phyloP scores from a whole-genome alignment of 1,140 invertebrate genomes.

The Myzus persicae region DNA sequence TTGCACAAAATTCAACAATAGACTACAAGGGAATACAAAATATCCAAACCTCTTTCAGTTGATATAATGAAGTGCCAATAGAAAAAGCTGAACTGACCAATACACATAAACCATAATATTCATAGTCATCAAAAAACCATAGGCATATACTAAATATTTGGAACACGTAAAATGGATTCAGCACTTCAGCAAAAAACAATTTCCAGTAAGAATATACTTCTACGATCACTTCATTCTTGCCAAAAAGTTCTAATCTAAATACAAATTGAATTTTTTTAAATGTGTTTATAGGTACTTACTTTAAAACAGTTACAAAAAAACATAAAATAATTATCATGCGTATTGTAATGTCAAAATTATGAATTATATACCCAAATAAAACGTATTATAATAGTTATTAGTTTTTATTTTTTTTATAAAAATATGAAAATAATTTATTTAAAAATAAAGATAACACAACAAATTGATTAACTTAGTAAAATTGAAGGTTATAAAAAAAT shows the following conservation, averaged over 20 bases:
- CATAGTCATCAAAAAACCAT: slow-evolving; percentile 81
- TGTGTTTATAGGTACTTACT: background rate
- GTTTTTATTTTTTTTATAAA: background rate
- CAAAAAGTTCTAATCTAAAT: slow-evolving; percentile 77
- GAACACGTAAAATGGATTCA: slow-evolving; percentile 94
- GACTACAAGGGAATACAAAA: slow-evolving; percentile 65
- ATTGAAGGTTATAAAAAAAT: background rate
- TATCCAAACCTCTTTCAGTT: slow-evolving; percentile 71
- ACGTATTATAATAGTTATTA: background rate
- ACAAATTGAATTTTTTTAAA: slow-evolving; percentile 64
- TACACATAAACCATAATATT: slow-evolving; percentile 79
- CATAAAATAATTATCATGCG: background rate
- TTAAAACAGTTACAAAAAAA: background rate
- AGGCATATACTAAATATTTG: slow-evolving; percentile 84
- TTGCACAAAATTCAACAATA: background rate
- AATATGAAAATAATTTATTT: too few relatives aligned
- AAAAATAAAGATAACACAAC: background rate
- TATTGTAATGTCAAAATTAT: background rate
- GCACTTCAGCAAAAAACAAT: slow-evolving; percentile 78
- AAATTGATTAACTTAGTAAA: background rate
- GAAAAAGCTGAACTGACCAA: slow-evolving; percentile 71
- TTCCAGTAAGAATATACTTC: slow-evolving; percentile 76
- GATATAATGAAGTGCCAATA: slow-evolving; percentile 70
- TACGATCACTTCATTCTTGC: slow-evolving; percentile 79
- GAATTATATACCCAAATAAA: background rate